Base-by-base conservation (phyloP, 1,140 invertebrate genomes). In the Yoshiicerus persimilis region DNA sequence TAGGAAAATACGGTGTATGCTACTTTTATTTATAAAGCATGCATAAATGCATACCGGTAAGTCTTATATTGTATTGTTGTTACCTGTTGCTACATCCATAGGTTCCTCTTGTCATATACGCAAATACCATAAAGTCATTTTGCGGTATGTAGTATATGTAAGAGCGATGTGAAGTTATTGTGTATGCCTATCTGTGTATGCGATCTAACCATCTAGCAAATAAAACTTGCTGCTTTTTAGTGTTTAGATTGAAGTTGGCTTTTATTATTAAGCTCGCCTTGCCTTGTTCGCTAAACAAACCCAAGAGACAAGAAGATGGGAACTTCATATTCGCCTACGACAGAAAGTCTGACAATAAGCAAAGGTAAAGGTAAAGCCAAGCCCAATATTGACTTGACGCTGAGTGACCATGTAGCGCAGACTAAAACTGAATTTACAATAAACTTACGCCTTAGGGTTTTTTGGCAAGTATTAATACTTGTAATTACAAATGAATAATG, bases 351-450 rank as follows among this genome's bases (percentile, higher is more conserved):
- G n/a, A 56, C 47, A 56, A 56, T 56, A 56, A 47, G 41, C 41
- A 13, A 9, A 41, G 39, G 39, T 9, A 16, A 41, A 16, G 16
- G 39, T 9, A 27, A 70, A 70, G 64, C 64, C 64, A 70, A 30
- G 23, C 64, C 64, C 64, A 70, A 30, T 30, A 25, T 70, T 70
- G 64, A 25, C 64, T 70, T 70, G 64, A 70, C 64, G 64, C 64
- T 70, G 25, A 70, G 32, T 77, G 70, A 34, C 27, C n/a, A 80
- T 32, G 32, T 36, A 80, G 20, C 32, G 20, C 32, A 80, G 32
- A n/a, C 36, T 80, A 80, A 80, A 80, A 80, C 75, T 38, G 34
- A 80, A 38, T 80, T 36, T 38, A 80, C 75, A 80, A 80, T 80
- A 13, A 80, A 38, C 75, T 23, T n/a, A 8, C 34, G 34, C 75